Base-by-base conservation (phyloP, 2,797 vertebrate species). In the Lepus townsendii region DNA sequence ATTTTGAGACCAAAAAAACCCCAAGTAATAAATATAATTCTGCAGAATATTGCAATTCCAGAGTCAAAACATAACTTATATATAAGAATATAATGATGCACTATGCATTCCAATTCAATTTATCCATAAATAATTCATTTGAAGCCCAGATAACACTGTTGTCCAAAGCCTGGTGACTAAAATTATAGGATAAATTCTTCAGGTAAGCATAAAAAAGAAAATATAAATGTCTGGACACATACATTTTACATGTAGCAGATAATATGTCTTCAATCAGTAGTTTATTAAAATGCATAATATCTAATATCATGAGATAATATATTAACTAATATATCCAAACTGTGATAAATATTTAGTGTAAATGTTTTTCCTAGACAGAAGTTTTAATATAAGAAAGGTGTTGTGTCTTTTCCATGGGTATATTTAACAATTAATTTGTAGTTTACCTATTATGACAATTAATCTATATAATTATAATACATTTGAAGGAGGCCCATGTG, bases 41-140 rank as follows among this genome's bases (percentile, higher is more conserved):
- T 66, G 77, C n/a, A 47, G 35, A 1, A 69, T 17, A 79, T 92
- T 94, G 79, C 5, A 77, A 65, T 35, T 72, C 20, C 66, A 63
- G 66, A 88, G 32, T 85, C 32, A 93, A 13, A 95, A n/a, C 17
- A 90, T 30, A 85, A 72, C 16, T n/a, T 78, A 85, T 16, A 47
- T 1, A 19, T 38, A 62, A 88, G 13, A 82, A 82, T 47, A 75
- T 69, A 88, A 86, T 93, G 19, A 90, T n/a, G 7, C 3, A 75
- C 20, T 90, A 75, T n/a, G 7, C 11, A 78, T 32, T 90, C 22
- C 30, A 63, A 84, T 54, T 88, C 14, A 50, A 42, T 57, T 62
- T 82, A 42, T 63, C 13, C 57, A 60, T 91, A 88, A 86, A 7
- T 91, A 93, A 83, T 89, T 62, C 3, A 80, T 42, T 35, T 5